Percentiles rank a stretch among this genome's conserved stretches.
Conservation (phyloP, 2,888 invertebrate genomes). For the Caenorhabditis sp. region DNA sequence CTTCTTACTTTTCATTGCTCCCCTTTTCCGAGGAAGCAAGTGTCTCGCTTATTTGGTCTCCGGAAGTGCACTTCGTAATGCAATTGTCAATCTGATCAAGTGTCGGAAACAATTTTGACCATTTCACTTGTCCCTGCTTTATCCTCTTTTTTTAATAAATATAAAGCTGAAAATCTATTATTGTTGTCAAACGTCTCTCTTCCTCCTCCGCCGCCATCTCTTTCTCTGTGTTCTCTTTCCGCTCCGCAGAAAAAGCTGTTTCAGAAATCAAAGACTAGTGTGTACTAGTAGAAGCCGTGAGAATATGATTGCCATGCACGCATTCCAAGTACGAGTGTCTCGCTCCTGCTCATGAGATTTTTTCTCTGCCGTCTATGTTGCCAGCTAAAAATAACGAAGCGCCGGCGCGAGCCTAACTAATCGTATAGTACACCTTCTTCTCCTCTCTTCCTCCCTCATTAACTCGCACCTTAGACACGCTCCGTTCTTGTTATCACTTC, state of each 20-base stretch:
- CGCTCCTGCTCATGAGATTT: slow-evolving; percentile 39
- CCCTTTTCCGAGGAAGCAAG: slow-evolving; percentile 59
- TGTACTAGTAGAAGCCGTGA: slow-evolving; percentile 51
- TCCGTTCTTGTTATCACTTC: slow-evolving; percentile 20
- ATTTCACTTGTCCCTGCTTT: not conserved
- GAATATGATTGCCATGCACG: slow-evolving; percentile 49
- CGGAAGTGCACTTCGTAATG: slow-evolving; percentile 57
- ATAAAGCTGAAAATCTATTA: slow-evolving; percentile 41
- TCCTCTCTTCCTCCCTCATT: too few species aligned
- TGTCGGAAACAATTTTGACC: slow-evolving; percentile 44
- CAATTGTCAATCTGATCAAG: slow-evolving; percentile 39
- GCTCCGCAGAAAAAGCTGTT: slow-evolving; percentile 20
- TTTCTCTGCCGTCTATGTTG: slow-evolving; percentile 29
- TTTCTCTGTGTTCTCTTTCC: too few species aligned
- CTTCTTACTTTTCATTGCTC: slow-evolving; percentile 55
- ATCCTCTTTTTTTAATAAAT: slow-evolving; percentile 18
- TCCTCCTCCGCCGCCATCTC: too few species aligned
- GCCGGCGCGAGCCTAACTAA: slow-evolving; percentile 14
- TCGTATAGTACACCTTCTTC: slow-evolving; percentile 42
- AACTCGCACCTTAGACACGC: slow-evolving; percentile 6
- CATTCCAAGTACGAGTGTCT: slow-evolving; percentile 45
- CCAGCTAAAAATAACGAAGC: slow-evolving; percentile 25
- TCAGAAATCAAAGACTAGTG: slow-evolving; percentile 51
- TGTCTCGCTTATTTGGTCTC: slow-evolving; percentile 57
- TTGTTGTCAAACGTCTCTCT: slow-evolving; percentile 41